Conservation (phyloP, 30 jellyfish, hydroid and myxozoan genomes). For the Cassiopea xamachana region DNA sequence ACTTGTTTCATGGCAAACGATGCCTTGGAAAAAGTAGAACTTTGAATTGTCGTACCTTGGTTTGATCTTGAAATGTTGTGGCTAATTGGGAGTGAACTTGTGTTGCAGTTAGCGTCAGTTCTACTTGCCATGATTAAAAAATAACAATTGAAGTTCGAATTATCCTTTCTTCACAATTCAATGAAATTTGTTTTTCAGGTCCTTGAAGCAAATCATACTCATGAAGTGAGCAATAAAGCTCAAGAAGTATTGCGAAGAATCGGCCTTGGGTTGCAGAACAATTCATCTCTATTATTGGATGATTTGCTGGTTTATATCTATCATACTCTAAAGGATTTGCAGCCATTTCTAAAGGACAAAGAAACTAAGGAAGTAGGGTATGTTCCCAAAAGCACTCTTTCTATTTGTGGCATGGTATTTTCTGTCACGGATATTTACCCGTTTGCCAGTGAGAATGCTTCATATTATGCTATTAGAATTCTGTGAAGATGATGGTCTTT, state of each 20-base stretch:
- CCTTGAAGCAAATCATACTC: slow-evolving; percentile 76
- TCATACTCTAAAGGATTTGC: slow-evolving; percentile 25
- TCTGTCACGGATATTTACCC: not conserved
- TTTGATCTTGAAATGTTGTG: too few species aligned
- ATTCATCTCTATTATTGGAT: slow-evolving; percentile 42
- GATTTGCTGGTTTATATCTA: slow-evolving; percentile 69
- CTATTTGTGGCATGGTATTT: not conserved
- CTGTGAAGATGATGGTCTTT: too few species aligned
- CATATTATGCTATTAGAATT: too few species aligned
- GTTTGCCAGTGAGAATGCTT: not conserved
- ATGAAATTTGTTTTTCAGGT: slow-evolving; percentile 23
- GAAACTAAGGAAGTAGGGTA: slow-evolving; percentile 11
- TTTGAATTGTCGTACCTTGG: too few species aligned
- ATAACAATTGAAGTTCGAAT: too few species aligned
- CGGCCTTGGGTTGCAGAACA: slow-evolving; percentile 83
- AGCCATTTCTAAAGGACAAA: not conserved
- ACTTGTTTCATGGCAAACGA: too few species aligned
- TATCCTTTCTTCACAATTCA: too few species aligned
- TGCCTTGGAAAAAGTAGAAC: too few species aligned
- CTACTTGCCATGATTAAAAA: too few species aligned
- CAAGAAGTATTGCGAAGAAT: slow-evolving; percentile 86
- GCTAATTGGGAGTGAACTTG: too few species aligned
- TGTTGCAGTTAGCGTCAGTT: too few species aligned
- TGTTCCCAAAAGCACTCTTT: not conserved
- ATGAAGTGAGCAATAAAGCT: slow-evolving; percentile 75